Base-by-base conservation (phyloP, 2,888 invertebrate genomes). In the Saturnia japonica region DNA sequence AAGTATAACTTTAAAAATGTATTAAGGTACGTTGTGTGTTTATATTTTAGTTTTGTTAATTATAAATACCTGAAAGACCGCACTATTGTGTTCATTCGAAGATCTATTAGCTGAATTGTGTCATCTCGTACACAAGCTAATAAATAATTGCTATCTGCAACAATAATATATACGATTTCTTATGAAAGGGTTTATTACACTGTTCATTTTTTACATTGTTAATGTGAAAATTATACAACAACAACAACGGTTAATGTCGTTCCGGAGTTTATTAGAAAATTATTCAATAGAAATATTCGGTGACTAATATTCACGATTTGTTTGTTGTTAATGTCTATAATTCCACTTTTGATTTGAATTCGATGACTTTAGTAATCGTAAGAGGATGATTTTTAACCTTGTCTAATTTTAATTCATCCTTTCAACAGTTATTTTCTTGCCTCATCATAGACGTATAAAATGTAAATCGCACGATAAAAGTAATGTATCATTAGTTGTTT, bases 101-200 rank as follows among this genome's bases (percentile, higher is more conserved):
- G 95, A 94, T 99, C 99, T 87, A 99, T 96, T 71, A 99, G 95
- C 88, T 98, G 98, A 80, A 99, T 95, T 28, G 98, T 98, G 92
- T 99, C 99, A 90, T 99, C 99, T 81, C 99, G 95, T 70, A 98
- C 97, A 88, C 99, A 99, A 84, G 97, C 97, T 84, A 99, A 94
- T 78, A 99, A 95, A 89, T 97, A 97, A 91, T 97, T 97, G 80
- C 97, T 96, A 95, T 99, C 99, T 98, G 95, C 82, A 93, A 94
- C 86, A 84, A 87, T 72, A 78, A 70, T 75, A 74, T 71, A 75
- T 73, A 71, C 68, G 43, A 72, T 75, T 72, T 70, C 42, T 69
- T 72, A 67, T 28, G 28, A 22, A 67, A 70, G 64, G 22, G 70
- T 67, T 67, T 28, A 28, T 67, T n/a, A 34, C 34, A 28, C 19